Conservation (phyloP, 2,888 invertebrate species). For the Chrysolina americana region DNA sequence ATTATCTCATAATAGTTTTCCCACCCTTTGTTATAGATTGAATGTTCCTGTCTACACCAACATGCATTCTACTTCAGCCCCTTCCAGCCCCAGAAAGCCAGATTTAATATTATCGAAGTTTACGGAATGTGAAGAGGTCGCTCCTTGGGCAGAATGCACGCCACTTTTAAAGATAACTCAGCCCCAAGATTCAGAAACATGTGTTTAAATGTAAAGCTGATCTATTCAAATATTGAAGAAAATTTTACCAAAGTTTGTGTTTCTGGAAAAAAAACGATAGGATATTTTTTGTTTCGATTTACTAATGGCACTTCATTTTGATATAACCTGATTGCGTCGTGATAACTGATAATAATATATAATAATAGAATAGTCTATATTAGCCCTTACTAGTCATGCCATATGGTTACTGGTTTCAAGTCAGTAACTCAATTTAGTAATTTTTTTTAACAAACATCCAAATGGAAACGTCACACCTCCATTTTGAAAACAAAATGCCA, state of each 20-base stretch:
- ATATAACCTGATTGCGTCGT: not conserved
- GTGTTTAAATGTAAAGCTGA: conserved; percentile 11
- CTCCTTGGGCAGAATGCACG: conserved; percentile 63
- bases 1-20: conserved; percentile 63
- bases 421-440: not conserved
- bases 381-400: not conserved
- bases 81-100: conserved; percentile 62
- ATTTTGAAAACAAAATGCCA: no score
- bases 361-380: not conserved
- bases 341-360: conserved; percentile 10
- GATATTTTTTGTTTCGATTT: not conserved
- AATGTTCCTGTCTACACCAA: not conserved
- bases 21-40: conserved; percentile 57
- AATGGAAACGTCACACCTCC: no score
- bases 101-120: conserved; percentile 57
- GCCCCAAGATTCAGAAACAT: conserved; percentile 54
- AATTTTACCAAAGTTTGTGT: no score
- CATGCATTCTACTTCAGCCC: conserved; percentile 63
- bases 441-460: no score
- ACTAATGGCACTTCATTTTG: not conserved
- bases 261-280: no score
- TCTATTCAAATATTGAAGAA: not conserved
- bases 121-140: conserved; percentile 61
- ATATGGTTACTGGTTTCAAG: not conserved
- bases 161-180: conserved; percentile 64